These are phyloP conservation scores for Drosophila sulfurigaster DNA, from an alignment of 1,140 invertebrate species.

Conservation along the genomic window DNA sequence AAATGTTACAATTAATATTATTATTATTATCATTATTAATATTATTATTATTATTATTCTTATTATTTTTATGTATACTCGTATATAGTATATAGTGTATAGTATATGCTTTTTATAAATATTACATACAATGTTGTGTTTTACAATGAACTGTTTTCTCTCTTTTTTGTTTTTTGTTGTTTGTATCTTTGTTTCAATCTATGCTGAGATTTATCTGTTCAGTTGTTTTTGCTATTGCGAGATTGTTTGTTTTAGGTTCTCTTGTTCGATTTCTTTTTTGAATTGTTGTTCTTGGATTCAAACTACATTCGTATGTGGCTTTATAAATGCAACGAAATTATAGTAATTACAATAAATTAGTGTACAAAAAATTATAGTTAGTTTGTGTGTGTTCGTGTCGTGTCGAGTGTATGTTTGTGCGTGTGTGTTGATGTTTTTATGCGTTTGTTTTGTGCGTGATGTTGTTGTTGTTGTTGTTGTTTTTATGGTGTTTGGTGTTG, in stretches of 20 bases:
- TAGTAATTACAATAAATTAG: constrained; percentile 70
- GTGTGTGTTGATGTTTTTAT: constrained; percentile 32
- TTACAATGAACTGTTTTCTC: constrained; percentile 63
- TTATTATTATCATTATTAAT: constrained; percentile 40
- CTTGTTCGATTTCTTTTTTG: constrained; percentile 18
- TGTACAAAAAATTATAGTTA: constrained; percentile 59
- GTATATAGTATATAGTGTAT: constrained; percentile 53
- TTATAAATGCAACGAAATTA: constrained; percentile 71
- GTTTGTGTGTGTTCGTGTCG: constrained; percentile 44
- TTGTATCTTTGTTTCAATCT: constrained; percentile 16
- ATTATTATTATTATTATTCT: constrained; percentile 40
- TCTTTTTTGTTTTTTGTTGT: neutral
- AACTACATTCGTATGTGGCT: constrained; percentile 45
- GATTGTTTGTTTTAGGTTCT: constrained; percentile 36
- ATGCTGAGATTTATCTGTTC: constrained; percentile 45
- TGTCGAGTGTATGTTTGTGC: constrained; percentile 1
- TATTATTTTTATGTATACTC: constrained; percentile 44
- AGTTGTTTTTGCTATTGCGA: constrained; percentile 42
- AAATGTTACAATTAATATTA: constrained; percentile 57
- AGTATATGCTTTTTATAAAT: constrained; percentile 62
- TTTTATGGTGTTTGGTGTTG: constrained; percentile 27
- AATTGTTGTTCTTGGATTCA: constrained; percentile 28
- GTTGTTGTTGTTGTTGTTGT: neutral
- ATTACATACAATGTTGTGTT: constrained; percentile 68
- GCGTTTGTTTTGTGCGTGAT: constrained; percentile 29